These are phyloP conservation scores for Hydrocynus forskahlii DNA, from an alignment of 2,797 vertebrate species.

Conservation along the genomic window DNA sequence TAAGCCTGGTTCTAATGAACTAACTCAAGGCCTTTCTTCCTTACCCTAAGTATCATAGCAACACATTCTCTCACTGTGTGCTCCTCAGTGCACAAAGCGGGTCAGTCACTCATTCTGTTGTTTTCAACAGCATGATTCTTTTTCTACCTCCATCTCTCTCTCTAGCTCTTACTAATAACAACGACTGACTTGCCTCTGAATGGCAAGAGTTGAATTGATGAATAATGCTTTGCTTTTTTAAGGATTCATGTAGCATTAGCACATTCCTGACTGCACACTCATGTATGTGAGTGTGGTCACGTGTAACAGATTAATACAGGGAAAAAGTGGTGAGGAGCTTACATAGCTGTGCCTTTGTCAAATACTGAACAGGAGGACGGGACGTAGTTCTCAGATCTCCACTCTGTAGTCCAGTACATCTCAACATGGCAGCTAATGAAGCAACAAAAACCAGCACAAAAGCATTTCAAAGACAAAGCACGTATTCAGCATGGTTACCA, in stretches of 20 bases:
- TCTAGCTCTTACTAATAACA: slow-evolving; percentile 38
- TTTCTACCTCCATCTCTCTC: slow-evolving; percentile 21
- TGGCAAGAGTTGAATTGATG: slow-evolving; percentile 42
- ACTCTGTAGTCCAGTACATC: background rate
- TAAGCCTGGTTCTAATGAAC: slow-evolving; percentile 86
- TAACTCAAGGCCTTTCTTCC: slow-evolving; percentile 70
- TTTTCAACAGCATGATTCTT: slow-evolving; percentile 32
- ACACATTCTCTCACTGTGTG: slow-evolving; percentile 82
- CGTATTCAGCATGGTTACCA: background rate
- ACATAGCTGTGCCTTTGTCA: slow-evolving; percentile 13
- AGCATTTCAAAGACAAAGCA: slow-evolving; percentile 17
- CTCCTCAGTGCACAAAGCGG: slow-evolving; percentile 72
- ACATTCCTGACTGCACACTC: slow-evolving; percentile 48
- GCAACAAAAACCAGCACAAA: background rate
- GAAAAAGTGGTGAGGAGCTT: background rate
- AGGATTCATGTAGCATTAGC: slow-evolving; percentile 43
- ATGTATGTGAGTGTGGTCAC: slow-evolving; percentile 27
- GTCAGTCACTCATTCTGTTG: slow-evolving; percentile 73
- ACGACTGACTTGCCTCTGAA: slow-evolving; percentile 1
- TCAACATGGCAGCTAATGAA: background rate
- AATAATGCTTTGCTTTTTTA: slow-evolving; percentile 48
- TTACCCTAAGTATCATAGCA: slow-evolving; percentile 84
- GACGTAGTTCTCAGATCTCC: background rate
- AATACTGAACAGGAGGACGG: slow-evolving; percentile 11
- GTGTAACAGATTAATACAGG: slow-evolving; percentile 35